Conservation (phyloP, 2,888 invertebrate genomes). For the Clistopyga incitator region DNA sequence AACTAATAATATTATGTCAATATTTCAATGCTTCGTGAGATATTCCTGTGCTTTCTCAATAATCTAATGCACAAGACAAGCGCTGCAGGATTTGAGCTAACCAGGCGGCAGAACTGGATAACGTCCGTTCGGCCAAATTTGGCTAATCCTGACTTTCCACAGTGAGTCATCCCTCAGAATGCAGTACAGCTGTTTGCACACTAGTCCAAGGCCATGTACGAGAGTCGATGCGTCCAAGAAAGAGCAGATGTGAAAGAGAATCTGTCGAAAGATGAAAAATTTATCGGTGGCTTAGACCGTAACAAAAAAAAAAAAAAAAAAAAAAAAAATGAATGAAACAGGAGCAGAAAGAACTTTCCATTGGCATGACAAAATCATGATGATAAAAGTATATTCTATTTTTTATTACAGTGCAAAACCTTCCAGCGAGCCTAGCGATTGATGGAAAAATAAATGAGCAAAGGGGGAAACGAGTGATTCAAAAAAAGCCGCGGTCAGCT, state of each 20-base stretch:
- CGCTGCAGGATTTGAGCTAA: constrained; percentile 76
- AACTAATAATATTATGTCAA: too few species aligned
- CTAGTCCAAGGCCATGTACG: constrained; percentile 85
- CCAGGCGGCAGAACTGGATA: constrained; percentile 80
- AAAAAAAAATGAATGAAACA: background rate
- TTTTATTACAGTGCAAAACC: too few species aligned
- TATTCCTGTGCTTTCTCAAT: constrained; percentile 76
- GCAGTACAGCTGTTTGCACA: constrained; percentile 86
- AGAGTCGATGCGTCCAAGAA: constrained; percentile 86
- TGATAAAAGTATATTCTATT: too few species aligned
- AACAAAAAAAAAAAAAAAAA: background rate
- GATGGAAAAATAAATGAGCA: background rate
- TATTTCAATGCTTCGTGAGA: constrained; percentile 1
- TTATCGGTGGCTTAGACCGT: background rate
- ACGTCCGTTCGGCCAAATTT: constrained; percentile 78
- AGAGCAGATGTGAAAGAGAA: constrained; percentile 87
- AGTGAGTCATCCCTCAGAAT: constrained; percentile 86
- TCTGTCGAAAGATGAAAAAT: constrained; percentile 83
- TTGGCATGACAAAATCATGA: too few species aligned
- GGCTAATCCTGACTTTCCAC: constrained; percentile 85
- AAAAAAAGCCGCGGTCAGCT: constrained; percentile 66
- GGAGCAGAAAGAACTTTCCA: too few species aligned
- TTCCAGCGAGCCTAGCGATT: too few species aligned
- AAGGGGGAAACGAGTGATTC: constrained; percentile 43
- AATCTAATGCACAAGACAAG: constrained; percentile 70